phyloP scores from a whole-genome alignment of 2,113 vertebrate genomes.

The Percopsis transmontana region DNA sequence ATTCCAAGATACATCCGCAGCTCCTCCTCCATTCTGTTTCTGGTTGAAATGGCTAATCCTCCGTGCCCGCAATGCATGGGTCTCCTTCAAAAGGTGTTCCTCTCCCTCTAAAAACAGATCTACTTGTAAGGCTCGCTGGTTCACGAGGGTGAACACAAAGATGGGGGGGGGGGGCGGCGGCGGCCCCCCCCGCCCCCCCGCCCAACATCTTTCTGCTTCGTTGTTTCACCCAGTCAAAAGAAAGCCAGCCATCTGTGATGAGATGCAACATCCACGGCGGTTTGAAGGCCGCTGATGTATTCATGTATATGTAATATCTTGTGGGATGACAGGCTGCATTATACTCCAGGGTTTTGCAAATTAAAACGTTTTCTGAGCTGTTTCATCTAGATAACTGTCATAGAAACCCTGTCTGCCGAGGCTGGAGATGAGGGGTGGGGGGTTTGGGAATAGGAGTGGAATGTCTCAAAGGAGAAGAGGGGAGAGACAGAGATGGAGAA shows the following conservation, averaged over 20 bases:
- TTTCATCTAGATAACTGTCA: not conserved
- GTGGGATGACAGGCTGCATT: constrained; percentile 5
- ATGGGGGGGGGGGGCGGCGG: no score
- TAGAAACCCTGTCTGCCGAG: not conserved
- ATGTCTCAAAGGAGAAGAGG: not conserved
- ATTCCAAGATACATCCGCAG: no score
- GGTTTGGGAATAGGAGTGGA: not conserved
- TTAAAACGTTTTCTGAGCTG: not conserved
- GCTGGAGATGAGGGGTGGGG: not conserved
- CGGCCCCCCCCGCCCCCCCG: no score
- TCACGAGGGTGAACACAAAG: no score
- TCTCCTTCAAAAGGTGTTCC: no score
- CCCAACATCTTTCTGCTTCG: no score
- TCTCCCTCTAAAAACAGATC: no score
- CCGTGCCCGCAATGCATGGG: no score
- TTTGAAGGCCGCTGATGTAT: constrained; percentile 5
- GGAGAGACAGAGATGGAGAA: not conserved
- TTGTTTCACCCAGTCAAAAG: constrained; percentile 12
- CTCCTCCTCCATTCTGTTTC: no score
- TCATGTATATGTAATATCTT: constrained; percentile 9
- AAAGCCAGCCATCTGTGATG: constrained; percentile 7
- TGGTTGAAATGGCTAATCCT: no score
- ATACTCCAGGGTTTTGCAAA: constrained; percentile 10
- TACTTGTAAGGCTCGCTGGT: no score
- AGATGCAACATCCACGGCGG: not conserved